Evolutionary conservation across 2,888 invertebrate genomes (phyloP).

Genomic region (Ptychoptera albimana): DNA sequence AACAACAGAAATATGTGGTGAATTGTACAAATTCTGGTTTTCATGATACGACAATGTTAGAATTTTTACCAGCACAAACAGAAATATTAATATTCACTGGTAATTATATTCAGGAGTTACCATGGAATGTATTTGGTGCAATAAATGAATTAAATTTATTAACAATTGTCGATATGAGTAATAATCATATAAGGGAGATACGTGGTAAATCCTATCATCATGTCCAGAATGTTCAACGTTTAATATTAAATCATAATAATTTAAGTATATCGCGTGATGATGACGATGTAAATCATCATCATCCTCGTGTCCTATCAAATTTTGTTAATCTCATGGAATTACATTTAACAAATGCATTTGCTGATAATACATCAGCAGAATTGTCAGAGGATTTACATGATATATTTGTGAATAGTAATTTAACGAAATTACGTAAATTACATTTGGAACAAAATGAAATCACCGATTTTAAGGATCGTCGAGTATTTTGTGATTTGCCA

Average conservation of each 20-base stretch:
- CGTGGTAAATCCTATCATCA: conserved; percentile 60
- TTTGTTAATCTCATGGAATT: conserved; percentile 50
- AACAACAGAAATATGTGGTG: conserved; percentile 39
- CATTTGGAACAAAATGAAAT: conserved; percentile 67
- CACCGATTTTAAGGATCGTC: conserved; percentile 41
- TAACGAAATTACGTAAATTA: conserved; percentile 47
- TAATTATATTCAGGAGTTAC: conserved; percentile 44
- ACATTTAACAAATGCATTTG: conserved; percentile 58
- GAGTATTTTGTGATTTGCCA: conserved; percentile 54
- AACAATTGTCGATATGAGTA: conserved; percentile 54
- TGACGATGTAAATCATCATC: conserved; percentile 40
- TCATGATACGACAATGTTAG: conserved; percentile 38
- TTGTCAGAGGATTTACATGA: conserved; percentile 50
- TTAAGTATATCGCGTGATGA: conserved; percentile 40
- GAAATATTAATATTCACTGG: conserved; percentile 56
- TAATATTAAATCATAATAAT: conserved; percentile 56
- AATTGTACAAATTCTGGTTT: conserved; percentile 54
- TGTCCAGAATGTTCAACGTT: conserved; percentile 46
- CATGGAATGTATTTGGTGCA: conserved; percentile 55
- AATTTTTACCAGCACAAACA: conserved; percentile 45
- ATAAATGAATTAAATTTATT: conserved; percentile 39
- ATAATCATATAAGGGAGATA: conserved; percentile 52
- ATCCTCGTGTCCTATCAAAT: conserved; percentile 52
- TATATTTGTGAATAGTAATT: conserved; percentile 50
- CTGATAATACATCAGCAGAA: conserved; percentile 42